Evolutionary conservation across 1,140 invertebrate species (phyloP), one percentile per base, ranked within the genome.

Genomic region (Dendroctonus ponderosae): DNA sequence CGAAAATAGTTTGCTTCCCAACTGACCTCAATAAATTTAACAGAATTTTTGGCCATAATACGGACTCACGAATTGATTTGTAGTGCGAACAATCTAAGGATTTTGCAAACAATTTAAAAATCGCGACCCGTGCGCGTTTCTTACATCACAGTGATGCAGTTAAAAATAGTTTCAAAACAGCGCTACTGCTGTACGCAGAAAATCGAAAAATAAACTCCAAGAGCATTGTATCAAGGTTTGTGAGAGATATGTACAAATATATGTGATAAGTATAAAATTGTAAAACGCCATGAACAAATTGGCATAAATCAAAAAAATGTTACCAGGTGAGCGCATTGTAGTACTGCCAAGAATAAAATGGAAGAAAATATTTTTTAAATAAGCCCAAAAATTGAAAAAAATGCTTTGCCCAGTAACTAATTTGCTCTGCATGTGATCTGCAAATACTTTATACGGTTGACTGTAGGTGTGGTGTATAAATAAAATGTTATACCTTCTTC

Each of bases 281-380:
- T 69, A 66, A 68, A 70, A 71, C 14, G 64, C 37, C 70, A 71
- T 71, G 7, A 70, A 54, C 69, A 77, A 81, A 80, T 83, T 82
- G 26, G 26, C 26, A 26, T 26, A 26, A 26, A 26, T 26, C 26
- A 26, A 26, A 26, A 26, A 26, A 26, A 26, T 26, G 26, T 26
- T 26, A 26, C 26, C 26, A 26, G 26, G 26, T 26, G 26, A 26
- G 26, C 26, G 26, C 26, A 26, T 26, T 26, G 26, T 26, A 26
- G 26, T 26, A 26, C 3, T 26, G 26, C 26, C 26, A 26, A 26
- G 3, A 26, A 26, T 26, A 26, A 26, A 26, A 26, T 26, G 26
- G 1, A 26, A 26, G 26, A 26, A 26, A 26, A 26, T 26, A 26
- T 26, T 26, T n/a, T 26, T 26, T 26, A 26, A 26, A 26, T 3